Percentiles rank a stretch among this genome's conserved stretches.
Evolutionary conservation across 2,888 invertebrate genomes (phyloP).

Genomic region (Papilio elwesi): DNA sequence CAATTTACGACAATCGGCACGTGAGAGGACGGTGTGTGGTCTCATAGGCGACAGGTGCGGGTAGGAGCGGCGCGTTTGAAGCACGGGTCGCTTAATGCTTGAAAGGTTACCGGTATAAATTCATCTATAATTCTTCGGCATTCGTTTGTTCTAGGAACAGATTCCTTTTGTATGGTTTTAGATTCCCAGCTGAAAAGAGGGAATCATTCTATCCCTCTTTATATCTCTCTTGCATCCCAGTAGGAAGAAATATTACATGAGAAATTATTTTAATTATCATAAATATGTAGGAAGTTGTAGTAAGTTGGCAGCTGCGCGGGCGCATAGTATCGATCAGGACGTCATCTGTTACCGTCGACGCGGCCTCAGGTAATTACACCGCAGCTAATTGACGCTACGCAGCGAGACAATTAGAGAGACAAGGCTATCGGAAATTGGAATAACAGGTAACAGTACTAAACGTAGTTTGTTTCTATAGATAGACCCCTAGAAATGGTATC

Average conservation of each 20-base stretch:
- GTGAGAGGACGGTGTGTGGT: slow-evolving; percentile 34
- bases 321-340: slow-evolving; percentile 51
- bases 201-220: too few species aligned
- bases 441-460: neutral
- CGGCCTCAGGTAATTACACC: slow-evolving; percentile 54
- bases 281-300: slow-evolving; percentile 3
- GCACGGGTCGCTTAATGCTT: slow-evolving; percentile 5
- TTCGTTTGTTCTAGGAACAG: neutral
- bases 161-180: too few species aligned
- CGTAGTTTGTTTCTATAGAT: too few species aligned
- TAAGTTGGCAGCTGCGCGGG: slow-evolving; percentile 37
- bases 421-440: slow-evolving; percentile 15
- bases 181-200: too few species aligned
- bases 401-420: slow-evolving; percentile 29
- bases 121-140: neutral
- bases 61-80: slow-evolving; percentile 26
- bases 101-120: neutral
- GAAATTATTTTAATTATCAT: neutral
- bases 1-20: slow-evolving; percentile 15
- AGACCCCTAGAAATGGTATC: too few species aligned
- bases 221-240: neutral
- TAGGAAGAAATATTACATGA: neutral
- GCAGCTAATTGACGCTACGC: slow-evolving; percentile 52
- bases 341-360: slow-evolving; percentile 48
- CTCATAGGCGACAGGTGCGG: slow-evolving; percentile 31